These are phyloP conservation scores for Caenorhabditis drosophilae DNA, from an alignment of 2,888 invertebrate species.

Conservation along the genomic window DNA sequence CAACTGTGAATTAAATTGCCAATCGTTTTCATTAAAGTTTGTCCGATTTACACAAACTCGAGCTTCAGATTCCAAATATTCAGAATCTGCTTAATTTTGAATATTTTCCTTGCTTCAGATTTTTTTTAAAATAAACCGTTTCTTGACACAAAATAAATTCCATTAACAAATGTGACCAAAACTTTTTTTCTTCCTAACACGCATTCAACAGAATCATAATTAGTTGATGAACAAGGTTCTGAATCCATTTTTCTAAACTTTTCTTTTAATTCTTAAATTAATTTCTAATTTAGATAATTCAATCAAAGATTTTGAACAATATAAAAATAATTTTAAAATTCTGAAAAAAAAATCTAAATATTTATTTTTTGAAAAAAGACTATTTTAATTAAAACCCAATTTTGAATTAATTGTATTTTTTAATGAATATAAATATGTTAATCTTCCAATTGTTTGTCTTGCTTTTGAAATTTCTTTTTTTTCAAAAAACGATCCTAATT, in stretches of 20 bases:
- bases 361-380: neutral
- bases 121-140: neutral
- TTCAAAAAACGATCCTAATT: constrained; percentile 17
- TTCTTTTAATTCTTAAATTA: neutral
- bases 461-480: constrained; percentile 20
- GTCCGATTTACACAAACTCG: constrained; percentile 17
- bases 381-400: constrained; percentile 22
- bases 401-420: constrained; percentile 32
- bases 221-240: no score
- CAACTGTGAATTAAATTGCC: constrained; percentile 25
- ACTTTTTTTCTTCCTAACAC: no score
- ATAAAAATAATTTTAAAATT: neutral
- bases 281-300: no score
- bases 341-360: constrained; percentile 4
- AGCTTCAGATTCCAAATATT: constrained; percentile 15
- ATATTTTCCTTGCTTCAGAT: neutral
- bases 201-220: no score
- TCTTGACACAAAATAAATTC: neutral
- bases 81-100: constrained; percentile 9
- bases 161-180: neutral
- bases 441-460: constrained; percentile 17
- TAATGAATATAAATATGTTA: constrained; percentile 33
- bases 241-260: neutral
- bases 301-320: no score
- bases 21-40: constrained; percentile 4